These are phyloP conservation scores for Microtus richardsoni DNA, from an alignment of 2,113 vertebrate genomes.

Conservation along the genomic window DNA sequence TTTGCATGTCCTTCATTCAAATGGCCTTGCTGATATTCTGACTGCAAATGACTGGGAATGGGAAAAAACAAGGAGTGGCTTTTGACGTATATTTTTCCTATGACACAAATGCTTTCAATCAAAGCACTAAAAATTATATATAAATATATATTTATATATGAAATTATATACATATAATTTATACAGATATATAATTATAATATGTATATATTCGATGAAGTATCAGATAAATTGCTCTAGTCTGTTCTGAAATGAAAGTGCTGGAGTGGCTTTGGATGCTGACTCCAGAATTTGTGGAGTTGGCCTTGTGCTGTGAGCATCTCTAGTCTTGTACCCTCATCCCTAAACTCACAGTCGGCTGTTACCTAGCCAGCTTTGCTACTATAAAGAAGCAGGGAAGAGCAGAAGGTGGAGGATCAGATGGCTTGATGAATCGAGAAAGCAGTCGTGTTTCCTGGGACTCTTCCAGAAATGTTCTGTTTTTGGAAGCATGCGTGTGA, in stretches of 20 bases:
- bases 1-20: neutral
- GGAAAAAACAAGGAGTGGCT: neutral
- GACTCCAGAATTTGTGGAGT: neutral
- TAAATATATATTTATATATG: too few species aligned
- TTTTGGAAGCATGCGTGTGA: constrained; percentile 48
- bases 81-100: constrained; percentile 12
- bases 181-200: too few species aligned
- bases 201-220: neutral
- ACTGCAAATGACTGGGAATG: constrained; percentile 32
- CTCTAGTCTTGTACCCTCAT: neutral
- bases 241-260: constrained; percentile 29
- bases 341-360: constrained; percentile 9
- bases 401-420: neutral
- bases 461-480: constrained; percentile 39
- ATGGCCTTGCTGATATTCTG: neutral
- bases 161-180: too few species aligned
- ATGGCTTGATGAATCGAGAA: neutral
- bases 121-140: constrained; percentile 8
- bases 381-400: neutral
- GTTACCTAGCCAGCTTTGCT: neutral
- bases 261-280: neutral
- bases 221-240: constrained; percentile 22
- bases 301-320: constrained; percentile 2
- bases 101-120: constrained; percentile 48
- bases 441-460: constrained; percentile 28